Conservation (phyloP, 2,797 vertebrate genomes). For the Sebastes jordani region DNA sequence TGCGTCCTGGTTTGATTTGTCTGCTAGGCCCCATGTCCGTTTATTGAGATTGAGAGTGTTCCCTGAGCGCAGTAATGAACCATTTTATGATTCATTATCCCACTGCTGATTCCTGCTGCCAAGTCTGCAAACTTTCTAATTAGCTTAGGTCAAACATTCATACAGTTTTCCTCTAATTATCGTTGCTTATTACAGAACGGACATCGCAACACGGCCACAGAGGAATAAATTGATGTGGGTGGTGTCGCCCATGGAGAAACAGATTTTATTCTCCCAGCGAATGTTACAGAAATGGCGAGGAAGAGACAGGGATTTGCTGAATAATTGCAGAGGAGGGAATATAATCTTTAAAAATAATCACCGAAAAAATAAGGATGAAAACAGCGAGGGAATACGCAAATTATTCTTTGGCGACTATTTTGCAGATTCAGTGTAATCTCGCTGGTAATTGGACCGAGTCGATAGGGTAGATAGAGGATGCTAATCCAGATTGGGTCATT, state of each 20-base stretch:
- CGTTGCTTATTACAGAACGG: slow-evolving; percentile 74
- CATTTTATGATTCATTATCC: slow-evolving; percentile 88
- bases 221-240: slow-evolving; percentile 60
- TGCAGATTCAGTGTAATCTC: slow-evolving; percentile 19
- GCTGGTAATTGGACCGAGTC: slow-evolving; percentile 23
- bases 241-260: slow-evolving; percentile 24
- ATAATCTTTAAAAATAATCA: slow-evolving; percentile 54
- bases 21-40: slow-evolving; percentile 79
- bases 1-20: slow-evolving; percentile 80
- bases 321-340: slow-evolving; percentile 44
- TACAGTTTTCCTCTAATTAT: slow-evolving; percentile 83
- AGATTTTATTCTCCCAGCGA: slow-evolving; percentile 31
- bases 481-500: slow-evolving; percentile 34
- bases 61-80: slow-evolving; percentile 83
- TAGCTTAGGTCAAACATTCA: slow-evolving; percentile 85
- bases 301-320: slow-evolving; percentile 35
- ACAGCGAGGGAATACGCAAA: slow-evolving; percentile 12
- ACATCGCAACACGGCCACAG: slow-evolving; percentile 61
- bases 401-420: slow-evolving; percentile 21
- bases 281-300: slow-evolving; percentile 19
- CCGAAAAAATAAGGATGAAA: slow-evolving; percentile 33
- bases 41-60: slow-evolving; percentile 85
- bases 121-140: slow-evolving; percentile 87
- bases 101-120: slow-evolving; percentile 78
- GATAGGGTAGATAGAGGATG: slow-evolving; percentile 1